Percentiles rank a stretch among this genome's conserved stretches.
phyloP scores from a whole-genome alignment of 2,888 invertebrate genomes.

The Amphimallon solstitiale region DNA sequence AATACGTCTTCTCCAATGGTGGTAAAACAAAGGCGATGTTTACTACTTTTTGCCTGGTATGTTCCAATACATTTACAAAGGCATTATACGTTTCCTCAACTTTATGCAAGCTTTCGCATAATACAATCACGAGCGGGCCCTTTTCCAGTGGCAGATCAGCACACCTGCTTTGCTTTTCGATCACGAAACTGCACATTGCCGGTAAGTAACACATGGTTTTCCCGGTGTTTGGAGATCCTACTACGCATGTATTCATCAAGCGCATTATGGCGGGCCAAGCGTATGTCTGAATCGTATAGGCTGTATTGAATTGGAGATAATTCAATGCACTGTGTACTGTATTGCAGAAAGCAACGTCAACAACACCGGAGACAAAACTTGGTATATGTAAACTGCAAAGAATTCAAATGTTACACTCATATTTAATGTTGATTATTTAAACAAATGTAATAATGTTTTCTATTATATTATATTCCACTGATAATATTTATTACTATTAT shows the following conservation, averaged over 20 bases:
- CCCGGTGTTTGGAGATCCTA: constrained; percentile 70
- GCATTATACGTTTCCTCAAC: constrained; percentile 65
- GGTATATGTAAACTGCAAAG: constrained; percentile 51
- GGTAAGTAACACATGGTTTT: constrained; percentile 79
- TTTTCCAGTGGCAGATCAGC: constrained; percentile 59
- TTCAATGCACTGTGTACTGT: constrained; percentile 50
- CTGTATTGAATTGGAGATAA: constrained; percentile 48
- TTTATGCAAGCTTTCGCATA: constrained; percentile 72
- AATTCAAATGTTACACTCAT: too few relatives aligned
- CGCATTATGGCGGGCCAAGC: constrained; percentile 76
- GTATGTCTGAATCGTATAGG: constrained; percentile 72
- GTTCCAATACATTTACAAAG: constrained; percentile 61
- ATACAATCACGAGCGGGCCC: constrained; percentile 73
- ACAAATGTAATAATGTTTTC: too few relatives aligned
- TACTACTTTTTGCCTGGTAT: constrained; percentile 54
- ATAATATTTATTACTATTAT: too few relatives aligned
- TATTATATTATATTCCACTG: too few relatives aligned
- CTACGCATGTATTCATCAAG: constrained; percentile 72
- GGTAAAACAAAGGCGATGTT: constrained; percentile 65
- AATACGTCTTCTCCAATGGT: constrained; percentile 51
- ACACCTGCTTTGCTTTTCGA: constrained; percentile 63
- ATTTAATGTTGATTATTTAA: too few relatives aligned
- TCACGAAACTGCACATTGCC: constrained; percentile 71
- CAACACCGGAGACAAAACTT: constrained; percentile 45
- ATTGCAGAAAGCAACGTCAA: constrained; percentile 50